Conservation (phyloP, 1,140 invertebrate species). For the Gonatopus flavifemur region DNA sequence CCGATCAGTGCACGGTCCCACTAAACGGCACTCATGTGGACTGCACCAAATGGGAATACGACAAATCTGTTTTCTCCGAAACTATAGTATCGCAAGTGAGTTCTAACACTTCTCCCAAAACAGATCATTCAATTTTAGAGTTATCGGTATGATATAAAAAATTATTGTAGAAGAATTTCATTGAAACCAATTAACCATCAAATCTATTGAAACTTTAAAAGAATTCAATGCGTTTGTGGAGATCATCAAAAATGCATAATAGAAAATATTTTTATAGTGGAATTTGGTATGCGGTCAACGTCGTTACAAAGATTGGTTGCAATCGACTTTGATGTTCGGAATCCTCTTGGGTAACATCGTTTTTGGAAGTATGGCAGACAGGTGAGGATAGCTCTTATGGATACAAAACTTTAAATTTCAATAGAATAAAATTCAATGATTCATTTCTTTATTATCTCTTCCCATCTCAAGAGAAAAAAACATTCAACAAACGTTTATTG, state of each 20-base stretch:
- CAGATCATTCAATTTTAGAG: not conserved
- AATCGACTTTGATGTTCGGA: conserved; percentile 76
- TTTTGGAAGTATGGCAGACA: conserved; percentile 73
- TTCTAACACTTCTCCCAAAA: no score
- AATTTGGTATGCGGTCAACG: conserved; percentile 66
- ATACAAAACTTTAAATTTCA: conserved; percentile 18
- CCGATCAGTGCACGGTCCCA: conserved; percentile 45
- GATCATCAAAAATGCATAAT: no score
- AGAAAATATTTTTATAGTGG: conserved; percentile 60
- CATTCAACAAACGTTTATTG: no score
- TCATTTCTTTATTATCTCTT: conserved; percentile 7
- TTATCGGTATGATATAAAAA: not conserved
- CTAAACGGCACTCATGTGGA: conserved; percentile 43
- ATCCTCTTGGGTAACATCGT: conserved; percentile 70
- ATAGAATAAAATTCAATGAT: no score
- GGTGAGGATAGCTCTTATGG: conserved; percentile 60
- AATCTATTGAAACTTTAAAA: no score
- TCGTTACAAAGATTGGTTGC: conserved; percentile 69
- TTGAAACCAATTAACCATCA: no score
- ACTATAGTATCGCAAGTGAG: conserved; percentile 69
- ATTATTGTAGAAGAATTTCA: no score
- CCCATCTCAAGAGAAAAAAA: no score
- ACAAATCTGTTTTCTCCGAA: conserved; percentile 65
- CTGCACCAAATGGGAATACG: conserved; percentile 65
- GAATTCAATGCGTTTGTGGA: no score